Evolutionary conservation across 2,888 invertebrate species (phyloP).

Genomic region (Muscina levida): DNA sequence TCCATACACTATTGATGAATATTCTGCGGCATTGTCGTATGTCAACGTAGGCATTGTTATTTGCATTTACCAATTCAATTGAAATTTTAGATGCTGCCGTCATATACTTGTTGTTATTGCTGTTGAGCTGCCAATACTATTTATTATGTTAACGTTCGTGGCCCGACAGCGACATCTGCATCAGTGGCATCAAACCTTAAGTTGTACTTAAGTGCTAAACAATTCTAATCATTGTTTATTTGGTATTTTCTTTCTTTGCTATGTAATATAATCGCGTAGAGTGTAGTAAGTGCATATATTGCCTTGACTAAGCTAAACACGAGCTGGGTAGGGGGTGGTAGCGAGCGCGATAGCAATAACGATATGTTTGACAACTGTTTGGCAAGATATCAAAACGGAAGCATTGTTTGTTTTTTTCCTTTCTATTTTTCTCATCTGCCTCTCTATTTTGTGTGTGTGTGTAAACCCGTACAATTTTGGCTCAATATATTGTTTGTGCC

Average conservation of each 20-base stretch:
- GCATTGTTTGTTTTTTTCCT: slow-evolving; percentile 23
- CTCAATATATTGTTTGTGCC: slow-evolving; percentile 11
- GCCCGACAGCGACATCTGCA: too few relatives aligned
- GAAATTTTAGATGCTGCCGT: too few relatives aligned
- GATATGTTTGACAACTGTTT: slow-evolving; percentile 31
- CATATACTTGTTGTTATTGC: neutral
- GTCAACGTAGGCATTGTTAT: too few relatives aligned
- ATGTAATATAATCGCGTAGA: too few relatives aligned
- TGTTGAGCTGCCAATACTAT: neutral
- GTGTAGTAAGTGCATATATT: neutral
- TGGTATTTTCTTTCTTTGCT: too few relatives aligned
- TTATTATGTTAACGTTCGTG: too few relatives aligned
- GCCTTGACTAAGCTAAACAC: slow-evolving; percentile 12
- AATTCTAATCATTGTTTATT: neutral
- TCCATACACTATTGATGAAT: too few relatives aligned
- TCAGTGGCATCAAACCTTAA: neutral
- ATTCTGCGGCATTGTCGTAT: too few relatives aligned
- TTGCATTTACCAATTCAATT: too few relatives aligned
- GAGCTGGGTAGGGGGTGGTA: neutral
- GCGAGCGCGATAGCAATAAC: neutral
- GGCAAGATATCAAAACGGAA: slow-evolving; percentile 17
- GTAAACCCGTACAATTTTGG: slow-evolving; percentile 3
- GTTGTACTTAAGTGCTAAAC: slow-evolving; percentile 13
- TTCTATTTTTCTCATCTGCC: too few relatives aligned
- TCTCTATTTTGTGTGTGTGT: too few relatives aligned